Evolutionary conservation across 2,888 invertebrate genomes (phyloP).

Genomic region (Trachelus stipa): DNA sequence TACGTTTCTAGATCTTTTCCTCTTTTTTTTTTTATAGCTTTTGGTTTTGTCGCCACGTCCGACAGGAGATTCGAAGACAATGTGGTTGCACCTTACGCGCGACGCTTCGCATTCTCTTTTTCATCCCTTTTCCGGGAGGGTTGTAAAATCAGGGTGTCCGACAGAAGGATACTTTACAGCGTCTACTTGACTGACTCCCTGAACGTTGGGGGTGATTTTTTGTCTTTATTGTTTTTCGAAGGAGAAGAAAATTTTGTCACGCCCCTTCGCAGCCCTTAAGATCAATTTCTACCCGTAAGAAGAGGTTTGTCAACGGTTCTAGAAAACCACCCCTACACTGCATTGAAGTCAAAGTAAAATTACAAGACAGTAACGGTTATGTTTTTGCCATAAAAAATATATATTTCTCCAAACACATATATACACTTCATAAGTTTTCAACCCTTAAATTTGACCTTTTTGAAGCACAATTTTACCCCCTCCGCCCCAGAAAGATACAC

Average conservation of each 20-base stretch:
- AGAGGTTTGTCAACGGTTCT: not conserved
- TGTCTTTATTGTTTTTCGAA: not conserved
- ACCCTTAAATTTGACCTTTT: not conserved
- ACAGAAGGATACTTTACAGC: not conserved
- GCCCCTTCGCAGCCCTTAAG: not conserved
- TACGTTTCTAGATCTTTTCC: slow-evolving; percentile 26
- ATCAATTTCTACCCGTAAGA: not conserved
- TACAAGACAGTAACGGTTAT: not conserved
- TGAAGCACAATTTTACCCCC: not conserved
- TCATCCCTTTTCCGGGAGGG: not conserved
- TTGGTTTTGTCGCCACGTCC: slow-evolving; percentile 6
- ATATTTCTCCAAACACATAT: not conserved
- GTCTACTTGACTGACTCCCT: not conserved
- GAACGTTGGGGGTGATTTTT: not conserved
- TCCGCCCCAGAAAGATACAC: not conserved
- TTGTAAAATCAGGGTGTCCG: not conserved
- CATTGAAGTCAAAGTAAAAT: not conserved
- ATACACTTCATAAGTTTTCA: not conserved
- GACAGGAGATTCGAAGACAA: slow-evolving; percentile 16
- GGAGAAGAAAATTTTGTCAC: not conserved
- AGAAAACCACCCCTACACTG: not conserved
- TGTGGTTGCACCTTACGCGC: slow-evolving; percentile 25
- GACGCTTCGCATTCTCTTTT: not conserved
- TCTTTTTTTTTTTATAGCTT: slow-evolving; percentile 18
- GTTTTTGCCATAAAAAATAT: not conserved